phyloP scores from a whole-genome alignment of 2,113 vertebrate genomes.

The Tiliqua scincoides region DNA sequence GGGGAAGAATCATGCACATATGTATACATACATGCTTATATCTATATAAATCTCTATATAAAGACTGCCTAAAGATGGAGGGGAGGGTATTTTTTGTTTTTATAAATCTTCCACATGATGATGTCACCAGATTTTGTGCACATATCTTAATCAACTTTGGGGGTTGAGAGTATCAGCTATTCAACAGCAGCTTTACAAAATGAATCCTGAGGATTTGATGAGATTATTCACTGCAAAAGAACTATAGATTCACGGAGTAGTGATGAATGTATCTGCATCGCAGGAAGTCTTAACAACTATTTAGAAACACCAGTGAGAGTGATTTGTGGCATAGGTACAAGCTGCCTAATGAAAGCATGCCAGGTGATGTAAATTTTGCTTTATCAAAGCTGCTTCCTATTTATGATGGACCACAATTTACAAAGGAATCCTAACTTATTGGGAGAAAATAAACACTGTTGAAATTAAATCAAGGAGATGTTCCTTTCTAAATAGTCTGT shows the following conservation, averaged over 20 bases:
- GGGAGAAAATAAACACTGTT: slow-evolving; percentile 24
- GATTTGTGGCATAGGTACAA: slow-evolving; percentile 50
- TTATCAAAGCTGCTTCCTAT: slow-evolving; percentile 67
- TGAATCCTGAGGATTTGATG: slow-evolving; percentile 68
- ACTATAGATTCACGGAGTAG: slow-evolving; percentile 48
- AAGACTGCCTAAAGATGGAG: slow-evolving; percentile 55
- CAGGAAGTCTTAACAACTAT: slow-evolving; percentile 47
- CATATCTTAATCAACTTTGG: slow-evolving; percentile 30
- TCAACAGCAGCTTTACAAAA: slow-evolving; percentile 54
- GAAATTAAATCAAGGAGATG: slow-evolving; percentile 40
- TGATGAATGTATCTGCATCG: slow-evolving; percentile 49
- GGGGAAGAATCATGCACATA: slow-evolving; percentile 45
- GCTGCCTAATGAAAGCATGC: slow-evolving; percentile 73
- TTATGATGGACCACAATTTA: slow-evolving; percentile 52
- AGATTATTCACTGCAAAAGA: slow-evolving; percentile 51
- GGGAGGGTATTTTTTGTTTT: slow-evolving; percentile 41
- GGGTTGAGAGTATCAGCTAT: slow-evolving; percentile 41
- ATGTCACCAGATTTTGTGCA: slow-evolving; percentile 42
- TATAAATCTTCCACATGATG: slow-evolving; percentile 12
- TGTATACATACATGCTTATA: slow-evolving; percentile 33
- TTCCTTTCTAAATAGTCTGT: slow-evolving; percentile 49
- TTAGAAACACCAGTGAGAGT: slow-evolving; percentile 44
- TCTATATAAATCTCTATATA: slow-evolving; percentile 48
- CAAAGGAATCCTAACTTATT: slow-evolving; percentile 48
- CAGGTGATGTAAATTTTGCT: slow-evolving; percentile 67